These are phyloP conservation scores for Psilopsiagon aurifrons DNA, from an alignment of 2,113 vertebrate genomes.

Conservation along the genomic window DNA sequence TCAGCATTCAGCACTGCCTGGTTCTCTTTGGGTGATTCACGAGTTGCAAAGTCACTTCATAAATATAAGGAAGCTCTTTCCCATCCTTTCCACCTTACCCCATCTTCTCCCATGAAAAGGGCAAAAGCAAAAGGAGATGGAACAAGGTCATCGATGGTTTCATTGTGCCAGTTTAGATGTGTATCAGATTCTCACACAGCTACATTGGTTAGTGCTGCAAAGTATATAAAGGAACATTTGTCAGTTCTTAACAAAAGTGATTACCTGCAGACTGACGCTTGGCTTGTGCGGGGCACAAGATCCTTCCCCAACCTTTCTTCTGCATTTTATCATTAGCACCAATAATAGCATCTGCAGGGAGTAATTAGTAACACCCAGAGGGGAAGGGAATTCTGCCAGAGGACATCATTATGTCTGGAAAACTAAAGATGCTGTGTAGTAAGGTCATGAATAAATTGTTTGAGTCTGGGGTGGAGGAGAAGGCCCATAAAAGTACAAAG, in stretches of 20 bases:
- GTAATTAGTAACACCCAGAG: conserved; percentile 85
- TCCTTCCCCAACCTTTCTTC: conserved; percentile 41
- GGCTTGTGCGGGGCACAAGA: not conserved
- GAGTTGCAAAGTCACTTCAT: not conserved
- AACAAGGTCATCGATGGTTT: not conserved
- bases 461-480: conserved; percentile 3
- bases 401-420: conserved; percentile 60
- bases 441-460: conserved; percentile 71
- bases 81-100: not conserved
- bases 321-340: conserved; percentile 53
- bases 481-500: not conserved
- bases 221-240: not conserved
- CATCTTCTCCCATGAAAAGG: not conserved
- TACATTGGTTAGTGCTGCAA: not conserved
- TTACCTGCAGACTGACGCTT: not conserved
- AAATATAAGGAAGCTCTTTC: not conserved
- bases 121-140: not conserved
- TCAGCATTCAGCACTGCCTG: not conserved
- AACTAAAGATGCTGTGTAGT: conserved; percentile 48
- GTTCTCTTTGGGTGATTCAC: not conserved
- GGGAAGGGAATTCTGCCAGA: conserved; percentile 70
- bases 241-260: not conserved
- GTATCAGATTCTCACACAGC: not conserved
- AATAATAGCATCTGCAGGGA: conserved; percentile 78
- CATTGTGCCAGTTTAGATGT: not conserved